phyloP scores from a whole-genome alignment of 2,888 invertebrate species.

The Oscheius sp. region DNA sequence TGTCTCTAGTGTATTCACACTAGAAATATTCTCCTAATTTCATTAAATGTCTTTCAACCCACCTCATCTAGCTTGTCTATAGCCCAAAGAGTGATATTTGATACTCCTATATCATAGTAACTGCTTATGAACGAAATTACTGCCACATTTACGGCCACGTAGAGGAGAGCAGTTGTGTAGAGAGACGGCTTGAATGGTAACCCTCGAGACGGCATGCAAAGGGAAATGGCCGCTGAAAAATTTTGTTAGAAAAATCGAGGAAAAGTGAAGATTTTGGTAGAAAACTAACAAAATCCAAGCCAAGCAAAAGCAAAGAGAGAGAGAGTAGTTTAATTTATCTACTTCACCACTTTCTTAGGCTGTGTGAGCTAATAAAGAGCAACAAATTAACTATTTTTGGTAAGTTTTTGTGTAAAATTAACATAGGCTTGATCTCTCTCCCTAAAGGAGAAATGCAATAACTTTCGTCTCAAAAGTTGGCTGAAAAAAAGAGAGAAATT shows the following conservation, averaged over 20 bases:
- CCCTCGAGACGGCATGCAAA: slow-evolving; percentile 21
- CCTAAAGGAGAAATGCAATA: background rate
- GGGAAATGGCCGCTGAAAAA: background rate
- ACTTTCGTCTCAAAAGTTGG: no score
- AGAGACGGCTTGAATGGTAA: slow-evolving; percentile 11
- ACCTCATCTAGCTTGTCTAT: slow-evolving; percentile 53
- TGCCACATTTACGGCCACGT: slow-evolving; percentile 41
- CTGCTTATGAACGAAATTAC: slow-evolving; percentile 59
- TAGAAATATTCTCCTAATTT: slow-evolving; percentile 15
- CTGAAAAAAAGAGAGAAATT: background rate
- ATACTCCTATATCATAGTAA: slow-evolving; percentile 57
- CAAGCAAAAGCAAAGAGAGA: no score
- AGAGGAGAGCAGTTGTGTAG: slow-evolving; percentile 22
- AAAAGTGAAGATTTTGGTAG: no score
- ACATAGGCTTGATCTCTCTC: background rate
- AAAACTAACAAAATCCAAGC: no score
- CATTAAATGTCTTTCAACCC: background rate
- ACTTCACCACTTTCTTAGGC: no score
- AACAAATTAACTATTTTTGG: no score
- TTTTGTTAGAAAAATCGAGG: no score
- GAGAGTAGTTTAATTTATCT: no score
- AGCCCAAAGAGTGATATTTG: slow-evolving; percentile 43
- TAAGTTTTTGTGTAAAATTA: no score
- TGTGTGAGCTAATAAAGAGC: no score
- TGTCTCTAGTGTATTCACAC: slow-evolving; percentile 45